A percentile compares a stretch with the other conserved stretches of the same genome.
Evolutionary conservation across 30 jellyfish, hydroid and myxozoan species (phyloP).

Genomic region (Aurelia aurita): DNA sequence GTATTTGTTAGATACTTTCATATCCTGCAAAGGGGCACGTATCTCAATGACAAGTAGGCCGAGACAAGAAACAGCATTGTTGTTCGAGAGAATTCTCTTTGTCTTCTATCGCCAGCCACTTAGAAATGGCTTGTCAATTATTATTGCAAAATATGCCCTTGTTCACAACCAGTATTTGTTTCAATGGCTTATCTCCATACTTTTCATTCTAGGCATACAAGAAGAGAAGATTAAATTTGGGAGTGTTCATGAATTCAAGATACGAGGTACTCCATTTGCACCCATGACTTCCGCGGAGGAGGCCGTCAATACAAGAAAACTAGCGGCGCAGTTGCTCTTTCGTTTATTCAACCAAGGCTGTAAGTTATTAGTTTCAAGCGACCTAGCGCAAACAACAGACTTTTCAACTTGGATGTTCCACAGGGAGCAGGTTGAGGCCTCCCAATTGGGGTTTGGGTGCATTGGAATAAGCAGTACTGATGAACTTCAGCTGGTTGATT

Average conservation of each 20-base stretch:
- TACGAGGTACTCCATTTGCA: constrained; percentile 17
- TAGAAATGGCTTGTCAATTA: no score
- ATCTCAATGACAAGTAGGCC: no score
- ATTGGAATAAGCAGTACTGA: not conserved
- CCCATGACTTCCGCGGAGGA: not conserved
- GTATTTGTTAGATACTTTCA: no score
- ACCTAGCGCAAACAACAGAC: not conserved
- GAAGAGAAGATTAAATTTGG: not conserved
- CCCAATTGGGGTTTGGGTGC: constrained; percentile 2
- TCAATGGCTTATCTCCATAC: no score
- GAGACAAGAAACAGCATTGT: no score
- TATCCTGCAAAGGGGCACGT: no score
- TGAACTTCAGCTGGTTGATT: not conserved
- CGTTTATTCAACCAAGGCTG: constrained; percentile 19
- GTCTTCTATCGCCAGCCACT: no score
- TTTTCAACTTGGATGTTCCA: constrained; percentile 25
- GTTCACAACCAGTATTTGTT: no score
- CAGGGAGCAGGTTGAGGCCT: constrained; percentile 11
- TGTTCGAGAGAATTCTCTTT: no score
- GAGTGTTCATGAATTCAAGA: constrained; percentile 3
- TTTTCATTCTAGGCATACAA: constrained; percentile 7
- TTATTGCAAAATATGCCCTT: no score
- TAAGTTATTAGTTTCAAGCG: constrained; percentile 12
- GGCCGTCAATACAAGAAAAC: not conserved
- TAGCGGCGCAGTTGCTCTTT: constrained; percentile 6